Evolutionary conservation across 1,140 invertebrate genomes (phyloP).

Genomic region (Acromyrmex echinatior): DNA sequence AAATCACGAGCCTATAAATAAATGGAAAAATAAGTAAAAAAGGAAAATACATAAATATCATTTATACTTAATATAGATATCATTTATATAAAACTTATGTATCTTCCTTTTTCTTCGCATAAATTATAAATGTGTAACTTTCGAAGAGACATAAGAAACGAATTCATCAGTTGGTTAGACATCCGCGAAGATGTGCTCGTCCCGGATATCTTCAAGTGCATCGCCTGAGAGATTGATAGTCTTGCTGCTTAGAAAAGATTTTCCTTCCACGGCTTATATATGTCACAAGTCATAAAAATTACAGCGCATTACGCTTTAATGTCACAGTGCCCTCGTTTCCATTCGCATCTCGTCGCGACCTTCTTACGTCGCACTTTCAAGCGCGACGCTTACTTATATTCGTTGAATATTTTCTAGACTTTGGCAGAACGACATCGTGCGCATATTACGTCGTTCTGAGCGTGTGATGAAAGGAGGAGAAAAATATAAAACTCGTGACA

Average conservation of each 20-base stretch:
- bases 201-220: slow-evolving; percentile 19
- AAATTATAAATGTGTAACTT: neutral
- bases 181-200: neutral
- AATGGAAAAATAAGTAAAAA: neutral
- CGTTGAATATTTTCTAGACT: slow-evolving; percentile 56
- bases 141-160: neutral
- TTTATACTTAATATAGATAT: neutral
- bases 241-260: slow-evolving; percentile 41
- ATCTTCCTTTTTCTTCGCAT: no score
- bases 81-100: neutral
- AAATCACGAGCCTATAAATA: no score
- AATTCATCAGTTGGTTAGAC: neutral
- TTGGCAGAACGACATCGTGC: slow-evolving; percentile 43
- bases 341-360: slow-evolving; percentile 55
- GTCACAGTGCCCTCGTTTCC: slow-evolving; percentile 57
- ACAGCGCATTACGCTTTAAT: slow-evolving; percentile 60
- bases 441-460: slow-evolving; percentile 24
- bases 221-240: slow-evolving; percentile 25
- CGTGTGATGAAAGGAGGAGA: neutral
- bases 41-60: neutral
- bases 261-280: slow-evolving; percentile 23
- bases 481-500: slow-evolving; percentile 49
- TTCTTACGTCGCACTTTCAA: slow-evolving; percentile 46
- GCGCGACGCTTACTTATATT: slow-evolving; percentile 43
- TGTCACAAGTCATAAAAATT: slow-evolving; percentile 61